These are phyloP conservation scores for Pseudoips prasinana DNA, from an alignment of 2,888 invertebrate species.

Conservation along the genomic window DNA sequence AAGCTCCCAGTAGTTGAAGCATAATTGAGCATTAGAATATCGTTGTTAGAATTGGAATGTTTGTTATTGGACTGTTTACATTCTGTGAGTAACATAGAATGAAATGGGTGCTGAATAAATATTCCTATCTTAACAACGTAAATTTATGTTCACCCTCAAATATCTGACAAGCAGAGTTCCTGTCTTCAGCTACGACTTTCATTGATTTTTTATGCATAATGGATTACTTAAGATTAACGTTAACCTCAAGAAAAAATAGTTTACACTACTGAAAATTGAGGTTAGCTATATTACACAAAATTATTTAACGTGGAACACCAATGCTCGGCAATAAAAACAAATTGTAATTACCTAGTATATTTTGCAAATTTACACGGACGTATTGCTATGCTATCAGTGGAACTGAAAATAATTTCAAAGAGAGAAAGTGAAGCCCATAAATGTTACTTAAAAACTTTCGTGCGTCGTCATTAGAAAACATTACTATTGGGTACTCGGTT, in stretches of 20 bases:
- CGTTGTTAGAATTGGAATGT: conserved; percentile 56
- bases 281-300: too few relatives aligned
- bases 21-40: conserved; percentile 70
- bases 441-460: too few relatives aligned
- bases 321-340: too few relatives aligned
- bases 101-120: conserved; percentile 16
- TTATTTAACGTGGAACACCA: too few relatives aligned
- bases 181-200: conserved; percentile 71
- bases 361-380: too few relatives aligned
- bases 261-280: too few relatives aligned
- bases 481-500: too few relatives aligned
- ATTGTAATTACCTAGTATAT: too few relatives aligned
- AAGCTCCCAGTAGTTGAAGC: conserved; percentile 49
- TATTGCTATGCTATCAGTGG: too few relatives aligned
- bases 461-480: too few relatives aligned
- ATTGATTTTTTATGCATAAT: conserved; percentile 8
- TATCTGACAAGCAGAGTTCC: conserved; percentile 77
- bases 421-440: too few relatives aligned
- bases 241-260: neutral
- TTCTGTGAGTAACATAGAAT: conserved; percentile 9
- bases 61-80: conserved; percentile 23
- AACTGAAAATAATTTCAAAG: too few relatives aligned
- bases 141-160: conserved; percentile 51
- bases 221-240: conserved; percentile 10
- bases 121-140: conserved; percentile 50